A percentile compares a stretch with the other conserved stretches of the same genome.
Conservation (phyloP, 2,888 invertebrate species). For the Drosophila mimetica region DNA sequence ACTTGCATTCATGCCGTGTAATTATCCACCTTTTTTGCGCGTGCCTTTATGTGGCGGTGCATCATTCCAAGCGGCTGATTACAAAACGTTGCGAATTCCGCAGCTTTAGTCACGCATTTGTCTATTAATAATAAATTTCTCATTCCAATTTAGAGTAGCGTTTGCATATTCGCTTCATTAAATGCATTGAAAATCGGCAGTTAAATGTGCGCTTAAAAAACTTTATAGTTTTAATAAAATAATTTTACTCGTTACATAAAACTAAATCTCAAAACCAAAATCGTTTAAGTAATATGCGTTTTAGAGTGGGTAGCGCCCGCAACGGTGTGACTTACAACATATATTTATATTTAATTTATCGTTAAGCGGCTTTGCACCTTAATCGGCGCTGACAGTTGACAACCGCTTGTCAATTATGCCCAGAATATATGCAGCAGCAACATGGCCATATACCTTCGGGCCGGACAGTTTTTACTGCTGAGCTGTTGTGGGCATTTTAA, state of each 20-base stretch:
- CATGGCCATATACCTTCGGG: conserved; percentile 33
- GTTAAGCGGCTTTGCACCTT: conserved; percentile 66
- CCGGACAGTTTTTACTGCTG: conserved; percentile 29
- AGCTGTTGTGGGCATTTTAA: conserved; percentile 60
- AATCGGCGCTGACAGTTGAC: conserved; percentile 71
- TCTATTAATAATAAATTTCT: conserved; percentile 71
- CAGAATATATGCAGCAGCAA: conserved; percentile 19
- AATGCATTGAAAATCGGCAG: conserved; percentile 1
- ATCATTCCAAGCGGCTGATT: conserved; percentile 61
- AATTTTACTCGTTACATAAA: too few relatives aligned
- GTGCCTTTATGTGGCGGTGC: conserved; percentile 16
- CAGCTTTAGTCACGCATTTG: conserved; percentile 31
- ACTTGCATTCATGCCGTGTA: conserved; percentile 38
- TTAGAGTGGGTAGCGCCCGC: neutral
- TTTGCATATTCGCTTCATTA: conserved; percentile 49
- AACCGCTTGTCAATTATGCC: conserved; percentile 66
- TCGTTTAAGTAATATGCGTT: neutral
- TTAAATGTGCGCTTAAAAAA: neutral
- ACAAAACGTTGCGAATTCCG: conserved; percentile 51
- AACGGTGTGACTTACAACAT: conserved; percentile 29
- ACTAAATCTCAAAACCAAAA: neutral
- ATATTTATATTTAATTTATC: conserved; percentile 61
- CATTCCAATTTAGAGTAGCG: conserved; percentile 38
- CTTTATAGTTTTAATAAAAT: neutral
- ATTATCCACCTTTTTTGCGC: conserved; percentile 33